Evolutionary conservation across 2,888 invertebrate genomes (phyloP), one percentile per base, ranked within the genome.

Genomic region (Cryptus viduatorius): DNA sequence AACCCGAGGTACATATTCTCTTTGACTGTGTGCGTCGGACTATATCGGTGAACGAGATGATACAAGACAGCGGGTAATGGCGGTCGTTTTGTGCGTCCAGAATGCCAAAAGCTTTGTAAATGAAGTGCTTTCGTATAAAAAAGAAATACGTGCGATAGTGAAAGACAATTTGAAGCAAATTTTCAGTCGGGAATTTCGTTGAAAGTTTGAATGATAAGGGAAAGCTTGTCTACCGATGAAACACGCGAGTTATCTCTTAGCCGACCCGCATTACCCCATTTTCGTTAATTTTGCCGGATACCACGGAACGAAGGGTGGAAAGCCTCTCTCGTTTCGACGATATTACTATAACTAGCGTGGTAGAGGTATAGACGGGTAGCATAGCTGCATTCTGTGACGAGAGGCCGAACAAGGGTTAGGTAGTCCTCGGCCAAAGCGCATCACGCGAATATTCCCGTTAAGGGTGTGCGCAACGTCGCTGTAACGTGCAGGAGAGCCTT

Each of bases 341-440:
- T 73, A 73, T 73, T 46, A 16, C 73, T 77, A 77, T 67, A 77
- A 56, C 53, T 53, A 19, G 29, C 10, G 53, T 42, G 14, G 61
- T 69, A 31, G 67, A 44, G 56, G 29, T 59, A 68, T 44, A 78
- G 44, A 14, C 14, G 12, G 48, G 46, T 46, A 42, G 37, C 46
- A 69, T 61, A 69, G 68, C 59, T 48, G 72, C 79, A 73, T 73
- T 46, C 72, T 73, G 72, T 67, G 53, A 73, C 78, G 73, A 71
- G 64, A 75, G 67, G 56, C 29, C 50, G 71, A 59, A 73, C 71
- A 72, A 72, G 48, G 78, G 68, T 72, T 56, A 19, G 82, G 73
- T 61, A 67, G 82, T 73, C 78, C 71, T 82, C 50, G 61, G 68
- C 48, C 69, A 50, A 82, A 78, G 78, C 68, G 71, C 69, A 82